Percentiles rank a stretch among this genome's conserved stretches.
phyloP scores from a whole-genome alignment of 2,797 vertebrate genomes.

The Acipenser oxyrinchus region DNA sequence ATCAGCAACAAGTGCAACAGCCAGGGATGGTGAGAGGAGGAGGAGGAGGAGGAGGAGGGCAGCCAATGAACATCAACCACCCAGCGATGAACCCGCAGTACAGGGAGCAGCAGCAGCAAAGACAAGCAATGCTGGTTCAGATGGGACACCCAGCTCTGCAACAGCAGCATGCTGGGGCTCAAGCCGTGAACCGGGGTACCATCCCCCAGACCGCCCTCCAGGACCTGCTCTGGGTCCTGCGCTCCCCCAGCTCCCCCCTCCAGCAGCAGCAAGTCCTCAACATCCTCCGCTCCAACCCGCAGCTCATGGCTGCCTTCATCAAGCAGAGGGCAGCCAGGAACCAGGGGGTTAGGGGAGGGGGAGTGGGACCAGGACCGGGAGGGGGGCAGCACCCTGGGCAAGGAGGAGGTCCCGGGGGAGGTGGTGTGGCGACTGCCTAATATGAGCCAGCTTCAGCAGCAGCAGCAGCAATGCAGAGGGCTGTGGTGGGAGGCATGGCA shows the following conservation, averaged over 20 bases:
- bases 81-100: constrained; percentile 65
- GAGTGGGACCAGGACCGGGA: constrained; percentile 69
- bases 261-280: constrained; percentile 97
- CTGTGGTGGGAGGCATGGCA: constrained; percentile 32
- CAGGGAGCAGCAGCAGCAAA: constrained; percentile 49
- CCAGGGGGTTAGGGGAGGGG: constrained; percentile 40
- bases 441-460: constrained; percentile 59
- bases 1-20: no score
- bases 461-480: constrained; percentile 40
- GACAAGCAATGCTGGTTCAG: constrained; percentile 57
- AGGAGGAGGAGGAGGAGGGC: constrained; percentile 8
- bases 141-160: constrained; percentile 60
- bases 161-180: constrained; percentile 31
- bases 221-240: constrained; percentile 82
- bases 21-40: neutral
- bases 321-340: constrained; percentile 91
- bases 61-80: constrained; percentile 77
- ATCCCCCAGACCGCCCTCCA: constrained; percentile 86
- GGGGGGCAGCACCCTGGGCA: constrained; percentile 41
- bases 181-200: constrained; percentile 39
- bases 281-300: constrained; percentile 87
- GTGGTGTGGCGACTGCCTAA: neutral
- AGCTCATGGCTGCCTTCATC: constrained; percentile 92
- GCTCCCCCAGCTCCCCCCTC: constrained; percentile 86
- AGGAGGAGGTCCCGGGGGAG: neutral